Evolutionary conservation across 2,888 invertebrate genomes (phyloP).

Genomic region (Alloplasta piceator): DNA sequence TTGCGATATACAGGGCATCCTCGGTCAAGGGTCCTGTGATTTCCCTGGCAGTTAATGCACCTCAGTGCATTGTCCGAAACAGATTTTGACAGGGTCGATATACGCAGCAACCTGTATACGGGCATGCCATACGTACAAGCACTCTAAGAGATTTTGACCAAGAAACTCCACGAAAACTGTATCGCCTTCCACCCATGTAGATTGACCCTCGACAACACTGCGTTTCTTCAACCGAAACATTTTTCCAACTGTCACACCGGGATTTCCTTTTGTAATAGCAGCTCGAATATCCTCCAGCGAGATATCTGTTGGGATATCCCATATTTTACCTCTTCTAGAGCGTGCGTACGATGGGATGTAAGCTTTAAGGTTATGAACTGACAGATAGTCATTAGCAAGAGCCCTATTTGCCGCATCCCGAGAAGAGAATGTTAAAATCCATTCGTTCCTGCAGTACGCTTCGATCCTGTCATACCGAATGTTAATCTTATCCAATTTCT

Average conservation of each 20-base stretch:
- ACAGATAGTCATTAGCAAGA: neutral
- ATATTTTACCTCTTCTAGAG: slow-evolving; percentile 3
- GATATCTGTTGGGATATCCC: slow-evolving; percentile 5
- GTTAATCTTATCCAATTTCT: slow-evolving; percentile 1
- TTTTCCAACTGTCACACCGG: neutral
- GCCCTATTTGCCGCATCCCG: slow-evolving; percentile 8
- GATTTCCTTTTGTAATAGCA: slow-evolving; percentile 3
- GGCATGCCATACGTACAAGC: neutral
- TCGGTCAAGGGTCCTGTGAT: slow-evolving; percentile 15
- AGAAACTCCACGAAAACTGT: neutral
- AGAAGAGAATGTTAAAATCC: slow-evolving; percentile 3
- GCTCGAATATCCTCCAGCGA: neutral
- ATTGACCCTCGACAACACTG: neutral
- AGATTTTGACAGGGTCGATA: neutral
- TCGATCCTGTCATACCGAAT: slow-evolving; percentile 12
- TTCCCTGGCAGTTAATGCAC: slow-evolving; percentile 36
- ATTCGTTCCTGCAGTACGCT: slow-evolving; percentile 21
- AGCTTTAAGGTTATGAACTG: neutral
- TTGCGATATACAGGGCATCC: slow-evolving; percentile 24
- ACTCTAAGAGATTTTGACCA: neutral
- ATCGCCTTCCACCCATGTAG: slow-evolving; percentile 12
- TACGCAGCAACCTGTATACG: slow-evolving; percentile 3
- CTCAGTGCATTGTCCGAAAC: neutral
- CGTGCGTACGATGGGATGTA: neutral
- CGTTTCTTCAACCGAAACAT: slow-evolving; percentile 17